Evolutionary conservation across 2,888 invertebrate genomes (phyloP), one percentile per base, ranked within the genome.

Genomic region (Amiota minor): DNA sequence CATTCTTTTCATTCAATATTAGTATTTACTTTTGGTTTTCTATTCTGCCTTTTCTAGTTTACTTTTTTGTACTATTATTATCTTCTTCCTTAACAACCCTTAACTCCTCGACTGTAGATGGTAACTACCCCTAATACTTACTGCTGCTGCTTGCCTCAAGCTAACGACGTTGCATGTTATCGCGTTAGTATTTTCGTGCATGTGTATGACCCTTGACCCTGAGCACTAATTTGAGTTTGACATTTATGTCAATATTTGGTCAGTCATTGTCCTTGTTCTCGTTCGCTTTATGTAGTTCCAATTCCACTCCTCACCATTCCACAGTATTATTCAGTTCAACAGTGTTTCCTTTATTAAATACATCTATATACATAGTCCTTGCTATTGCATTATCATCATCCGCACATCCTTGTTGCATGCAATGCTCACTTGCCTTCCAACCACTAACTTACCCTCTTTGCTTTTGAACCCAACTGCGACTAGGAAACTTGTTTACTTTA

Each of bases 241-340:
- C 85, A 85, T 81, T 85, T 84, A 85, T 85, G 85, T 85, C 85
- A 85, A 85, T 85, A 85, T 85, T 85, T 85, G 84, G 85, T 80
- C 84, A 85, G 81, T 85, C 83, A 85, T 85, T 85, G 84, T 83
- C 59, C 61, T 85, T 85, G 84, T 83, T 49, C 61, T 71, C 82
- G 77, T 79, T 77, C 80, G 76, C 70, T 35, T 35, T 35, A 35
- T 35, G 6, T 35, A 35, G 35, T 35, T 35, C 6, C 35, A 4
- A 6, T 35, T n/a, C n/a, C 35, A 35, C 6, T 35, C 35, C 35
- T 4, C 35, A 35, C 35, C 6, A 6, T 3, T 35, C 35, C 6
- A 6, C 6, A 6, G 35, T 35, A 8, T 35, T 3, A 35, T 35
- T 35, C 35, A 35, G 35, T 35, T 35, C 35, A 35, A 35, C 35